Conservation (phyloP, 2,797 vertebrate species). For the Sarcophilus harrisii region DNA sequence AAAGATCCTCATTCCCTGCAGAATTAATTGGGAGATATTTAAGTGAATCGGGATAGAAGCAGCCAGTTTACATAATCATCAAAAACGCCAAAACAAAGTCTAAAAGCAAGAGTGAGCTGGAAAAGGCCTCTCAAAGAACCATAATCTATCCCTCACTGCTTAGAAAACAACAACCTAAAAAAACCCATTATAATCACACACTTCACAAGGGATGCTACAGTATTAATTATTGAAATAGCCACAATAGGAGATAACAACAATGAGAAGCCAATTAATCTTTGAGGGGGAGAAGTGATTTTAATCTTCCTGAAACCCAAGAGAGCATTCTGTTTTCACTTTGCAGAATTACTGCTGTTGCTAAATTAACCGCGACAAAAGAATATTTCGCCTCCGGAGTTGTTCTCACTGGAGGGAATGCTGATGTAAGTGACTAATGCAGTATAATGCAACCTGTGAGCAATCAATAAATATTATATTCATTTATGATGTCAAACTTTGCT, state of each 20-base stretch:
- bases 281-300: slow-evolving; percentile 30
- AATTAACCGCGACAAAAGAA: slow-evolving; percentile 45
- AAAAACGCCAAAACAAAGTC: slow-evolving; percentile 65
- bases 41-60: slow-evolving; percentile 54
- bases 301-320: slow-evolving; percentile 44
- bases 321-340: slow-evolving; percentile 65
- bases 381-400: background rate
- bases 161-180: slow-evolving; percentile 70
- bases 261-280: slow-evolving; percentile 72
- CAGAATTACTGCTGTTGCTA: slow-evolving; percentile 67
- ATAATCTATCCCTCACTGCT: slow-evolving; percentile 54
- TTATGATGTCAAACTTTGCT: slow-evolving; percentile 39
- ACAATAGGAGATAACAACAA: slow-evolving; percentile 68
- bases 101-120: slow-evolving; percentile 50
- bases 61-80: slow-evolving; percentile 53
- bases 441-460: slow-evolving; percentile 45
- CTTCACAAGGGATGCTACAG: slow-evolving; percentile 64
- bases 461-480: slow-evolving; percentile 52
- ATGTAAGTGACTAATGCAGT: slow-evolving; percentile 3
- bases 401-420: slow-evolving; percentile 38
- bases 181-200: slow-evolving; percentile 64
- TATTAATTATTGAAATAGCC: slow-evolving; percentile 77
- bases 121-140: slow-evolving; percentile 61
- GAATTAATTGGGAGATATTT: slow-evolving; percentile 58
- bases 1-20: slow-evolving; percentile 38